Conservation (phyloP, 2,797 vertebrate species). For the Tolypeutes matacus region DNA sequence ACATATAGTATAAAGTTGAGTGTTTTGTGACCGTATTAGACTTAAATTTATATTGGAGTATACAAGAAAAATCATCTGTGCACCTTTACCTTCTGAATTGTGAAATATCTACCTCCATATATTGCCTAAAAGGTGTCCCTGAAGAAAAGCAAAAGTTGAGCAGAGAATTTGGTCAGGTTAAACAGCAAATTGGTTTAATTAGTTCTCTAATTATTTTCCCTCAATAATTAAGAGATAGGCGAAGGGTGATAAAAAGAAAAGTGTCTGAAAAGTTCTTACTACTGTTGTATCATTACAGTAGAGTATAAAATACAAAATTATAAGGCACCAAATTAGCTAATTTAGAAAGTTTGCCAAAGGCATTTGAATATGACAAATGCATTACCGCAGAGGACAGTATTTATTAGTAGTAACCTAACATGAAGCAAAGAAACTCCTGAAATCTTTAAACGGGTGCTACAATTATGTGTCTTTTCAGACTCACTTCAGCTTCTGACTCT, state of each 20-base stretch:
- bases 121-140: neutral
- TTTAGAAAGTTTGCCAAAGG: slow-evolving; percentile 18
- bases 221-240: slow-evolving; percentile 24
- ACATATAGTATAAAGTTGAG: neutral
- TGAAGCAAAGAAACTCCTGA: slow-evolving; percentile 17
- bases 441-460: neutral
- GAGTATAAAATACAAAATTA: neutral
- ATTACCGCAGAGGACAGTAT: neutral
- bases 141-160: slow-evolving; percentile 37
- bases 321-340: neutral
- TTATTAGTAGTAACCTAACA: neutral
- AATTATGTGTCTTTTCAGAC: neutral
- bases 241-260: neutral
- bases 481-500: neutral
- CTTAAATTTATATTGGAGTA: slow-evolving; percentile 39
- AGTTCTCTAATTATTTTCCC: neutral
- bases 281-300: neutral
- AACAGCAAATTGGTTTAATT: slow-evolving; percentile 33
- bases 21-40: neutral
- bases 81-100: slow-evolving; percentile 12
- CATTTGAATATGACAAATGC: neutral
- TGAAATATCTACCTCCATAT: neutral
- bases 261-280: slow-evolving; percentile 32
- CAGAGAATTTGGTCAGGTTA: slow-evolving; percentile 41
- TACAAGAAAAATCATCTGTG: slow-evolving; percentile 7